A percentile compares a stretch with the other conserved stretches of the same genome.
These are phyloP conservation scores for Drymonia ruficornis DNA, from an alignment of 2,888 invertebrate species.

Conservation along the genomic window DNA sequence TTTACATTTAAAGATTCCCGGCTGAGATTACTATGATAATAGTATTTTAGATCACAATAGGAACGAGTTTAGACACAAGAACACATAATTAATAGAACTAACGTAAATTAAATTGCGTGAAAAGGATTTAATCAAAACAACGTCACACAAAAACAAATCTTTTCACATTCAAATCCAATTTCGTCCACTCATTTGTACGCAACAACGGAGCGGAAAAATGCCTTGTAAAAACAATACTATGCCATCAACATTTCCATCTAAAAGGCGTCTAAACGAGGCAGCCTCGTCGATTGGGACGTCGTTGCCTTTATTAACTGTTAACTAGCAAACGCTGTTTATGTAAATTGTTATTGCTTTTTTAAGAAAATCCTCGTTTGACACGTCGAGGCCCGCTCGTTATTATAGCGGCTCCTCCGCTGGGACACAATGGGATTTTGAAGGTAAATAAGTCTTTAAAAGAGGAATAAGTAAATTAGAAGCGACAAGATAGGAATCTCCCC, in stretches of 20 bases:
- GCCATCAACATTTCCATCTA: constrained; percentile 76
- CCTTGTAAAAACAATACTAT: constrained; percentile 73
- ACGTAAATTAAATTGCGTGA: background rate
- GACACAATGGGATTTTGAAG: constrained; percentile 85
- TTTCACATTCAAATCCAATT: constrained; percentile 4
- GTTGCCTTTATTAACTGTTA: constrained; percentile 84
- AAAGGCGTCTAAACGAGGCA: constrained; percentile 73
- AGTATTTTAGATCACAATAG: background rate
- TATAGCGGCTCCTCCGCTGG: constrained; percentile 69
- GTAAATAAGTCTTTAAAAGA: constrained; percentile 91
- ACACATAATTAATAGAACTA: background rate
- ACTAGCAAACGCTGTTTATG: constrained; percentile 83
- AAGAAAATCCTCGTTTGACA: constrained; percentile 81
- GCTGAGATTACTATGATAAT: background rate
- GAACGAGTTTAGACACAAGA: no score
- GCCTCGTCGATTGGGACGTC: constrained; percentile 78
- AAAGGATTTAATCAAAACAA: background rate
- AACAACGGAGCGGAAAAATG: constrained; percentile 41
- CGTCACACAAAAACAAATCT: background rate
- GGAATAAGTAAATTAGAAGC: constrained; percentile 93
- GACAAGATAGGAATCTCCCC: constrained; percentile 91
- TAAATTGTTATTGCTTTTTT: constrained; percentile 85
- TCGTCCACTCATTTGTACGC: background rate
- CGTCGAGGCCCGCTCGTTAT: constrained; percentile 75
- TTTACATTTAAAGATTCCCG: background rate